Conservation (phyloP, 37 sponge, comb jelly and placozoan species). For the Eunapius fragilis region DNA sequence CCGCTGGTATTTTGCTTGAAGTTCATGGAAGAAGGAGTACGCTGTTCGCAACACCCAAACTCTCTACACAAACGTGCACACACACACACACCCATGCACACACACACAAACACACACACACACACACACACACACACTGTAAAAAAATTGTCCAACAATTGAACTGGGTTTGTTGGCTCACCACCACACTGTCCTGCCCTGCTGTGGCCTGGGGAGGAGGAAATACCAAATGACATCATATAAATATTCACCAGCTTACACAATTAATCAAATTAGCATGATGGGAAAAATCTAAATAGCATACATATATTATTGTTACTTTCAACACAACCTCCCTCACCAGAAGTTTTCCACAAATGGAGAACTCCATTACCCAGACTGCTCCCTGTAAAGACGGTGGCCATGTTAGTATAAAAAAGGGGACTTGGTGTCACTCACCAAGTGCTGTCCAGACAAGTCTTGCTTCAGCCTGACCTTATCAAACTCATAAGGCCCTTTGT, state of each 20-base stretch:
- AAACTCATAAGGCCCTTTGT: conserved; percentile 75
- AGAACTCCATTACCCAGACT: conserved; percentile 86
- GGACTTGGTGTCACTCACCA: conserved; percentile 9
- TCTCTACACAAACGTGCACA: conserved; percentile 36
- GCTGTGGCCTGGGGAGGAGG: conserved; percentile 65
- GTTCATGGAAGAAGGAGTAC: conserved; percentile 72
- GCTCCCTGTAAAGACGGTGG: conserved; percentile 51
- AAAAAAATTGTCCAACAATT: not conserved
- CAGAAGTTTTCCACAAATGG: conserved; percentile 81
- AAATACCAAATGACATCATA: not conserved
- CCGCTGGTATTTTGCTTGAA: conserved; percentile 75
- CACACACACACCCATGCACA: not conserved
- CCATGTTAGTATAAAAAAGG: not conserved
- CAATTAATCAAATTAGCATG: not conserved
- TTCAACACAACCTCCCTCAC: conserved; percentile 13
- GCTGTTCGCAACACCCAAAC: conserved; percentile 84
- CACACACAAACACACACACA: not conserved
- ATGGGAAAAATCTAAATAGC: not conserved
- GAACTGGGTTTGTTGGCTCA: conserved; percentile 28
- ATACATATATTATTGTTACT: no score
- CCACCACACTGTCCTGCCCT: conserved; percentile 87
- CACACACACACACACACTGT: no score
- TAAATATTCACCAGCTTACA: not conserved
- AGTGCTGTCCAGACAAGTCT: conserved; percentile 61
- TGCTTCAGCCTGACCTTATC: conserved; percentile 71